Base-by-base conservation (phyloP, 2,888 invertebrate species). In the Beris chalybata region DNA sequence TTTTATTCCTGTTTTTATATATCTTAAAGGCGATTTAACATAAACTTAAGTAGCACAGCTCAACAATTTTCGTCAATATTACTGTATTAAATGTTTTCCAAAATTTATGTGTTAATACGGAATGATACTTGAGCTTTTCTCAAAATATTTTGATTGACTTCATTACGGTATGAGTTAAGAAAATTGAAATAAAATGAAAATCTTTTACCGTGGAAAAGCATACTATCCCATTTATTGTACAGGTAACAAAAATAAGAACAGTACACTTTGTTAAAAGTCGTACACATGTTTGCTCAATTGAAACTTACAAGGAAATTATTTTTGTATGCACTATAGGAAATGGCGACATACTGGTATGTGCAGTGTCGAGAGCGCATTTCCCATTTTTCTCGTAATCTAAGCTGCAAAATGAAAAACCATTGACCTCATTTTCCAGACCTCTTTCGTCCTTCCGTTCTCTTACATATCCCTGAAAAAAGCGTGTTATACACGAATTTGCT, bases 361-460 rank as follows among this genome's bases (percentile, higher is more conserved):
- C n/a, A 48, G 15, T 31, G 54, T 54, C 53, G 64, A 54, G 30
- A 30, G 64, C 44, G 64, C 64, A 64, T 53, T 54, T 43, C 54
- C 29, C 12, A 52, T 32, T 52, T 52, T 38, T 29, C 32, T 61
- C 38, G 32, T n/a, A 29, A 53, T 31, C 30, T 31, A 64, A 31
- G 30, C 43, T 52, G 7, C 45, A 44, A 54, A 54, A 64, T 64
- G 64, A 61, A 61, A 61, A 61, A 61, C 54, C 54, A 64, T 64
- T 54, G 54, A 64, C 54, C 64, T 54, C 54, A 53, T 64, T 64
- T 54, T 43, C 5, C 45, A 64, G 43, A 50, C 38, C 50, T 50
- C 38, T 64, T 54, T 44, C 54, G 54, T 54, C 54, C 64, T 54
- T 64, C 43, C 29, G 47, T 53, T 59, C 30, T 59, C 50, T 61